Percentiles rank a stretch among this genome's conserved stretches.
phyloP scores from a whole-genome alignment of 2,113 vertebrate genomes.

The Scophthalmus maximus region DNA sequence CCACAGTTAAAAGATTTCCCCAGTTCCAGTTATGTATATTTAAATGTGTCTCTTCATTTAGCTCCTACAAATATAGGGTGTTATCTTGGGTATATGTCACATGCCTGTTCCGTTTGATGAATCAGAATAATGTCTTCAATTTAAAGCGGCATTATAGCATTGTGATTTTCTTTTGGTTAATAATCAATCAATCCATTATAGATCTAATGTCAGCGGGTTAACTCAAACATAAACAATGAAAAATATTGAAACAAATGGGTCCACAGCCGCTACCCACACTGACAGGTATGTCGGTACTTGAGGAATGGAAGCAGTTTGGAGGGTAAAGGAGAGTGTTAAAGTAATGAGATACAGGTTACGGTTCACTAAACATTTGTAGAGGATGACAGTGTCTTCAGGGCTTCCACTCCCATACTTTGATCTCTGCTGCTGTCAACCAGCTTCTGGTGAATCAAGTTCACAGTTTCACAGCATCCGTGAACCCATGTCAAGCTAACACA shows the following conservation, averaged over 20 bases:
- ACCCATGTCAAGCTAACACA: constrained; percentile 62
- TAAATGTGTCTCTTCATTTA: background rate
- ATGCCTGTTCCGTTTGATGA: constrained; percentile 8
- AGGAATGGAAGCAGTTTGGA: constrained; percentile 42
- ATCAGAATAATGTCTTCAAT: constrained; percentile 10
- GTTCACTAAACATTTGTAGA: constrained; percentile 78
- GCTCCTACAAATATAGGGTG: background rate
- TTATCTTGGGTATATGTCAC: constrained; percentile 9
- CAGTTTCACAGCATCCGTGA: constrained; percentile 53
- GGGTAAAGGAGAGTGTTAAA: constrained; percentile 52
- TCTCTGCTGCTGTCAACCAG: constrained; percentile 72
- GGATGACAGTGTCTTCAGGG: constrained; percentile 75
- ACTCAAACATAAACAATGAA: too few relatives aligned
- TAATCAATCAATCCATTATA: constrained; percentile 1
- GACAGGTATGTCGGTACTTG: constrained; percentile 29
- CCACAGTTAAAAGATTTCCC: constrained; percentile 1
- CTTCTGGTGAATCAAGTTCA: constrained; percentile 65
- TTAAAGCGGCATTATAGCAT: constrained; percentile 7
- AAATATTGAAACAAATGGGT: too few relatives aligned
- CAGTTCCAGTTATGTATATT: background rate
- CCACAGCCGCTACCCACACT: background rate
- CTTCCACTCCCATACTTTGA: constrained; percentile 75
- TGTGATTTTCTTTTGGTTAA: background rate
- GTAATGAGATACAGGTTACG: constrained; percentile 72
- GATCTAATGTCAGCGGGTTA: constrained; percentile 22